Conservation (phyloP, 2,797 vertebrate genomes). For the Thalassophryne amazonica region DNA sequence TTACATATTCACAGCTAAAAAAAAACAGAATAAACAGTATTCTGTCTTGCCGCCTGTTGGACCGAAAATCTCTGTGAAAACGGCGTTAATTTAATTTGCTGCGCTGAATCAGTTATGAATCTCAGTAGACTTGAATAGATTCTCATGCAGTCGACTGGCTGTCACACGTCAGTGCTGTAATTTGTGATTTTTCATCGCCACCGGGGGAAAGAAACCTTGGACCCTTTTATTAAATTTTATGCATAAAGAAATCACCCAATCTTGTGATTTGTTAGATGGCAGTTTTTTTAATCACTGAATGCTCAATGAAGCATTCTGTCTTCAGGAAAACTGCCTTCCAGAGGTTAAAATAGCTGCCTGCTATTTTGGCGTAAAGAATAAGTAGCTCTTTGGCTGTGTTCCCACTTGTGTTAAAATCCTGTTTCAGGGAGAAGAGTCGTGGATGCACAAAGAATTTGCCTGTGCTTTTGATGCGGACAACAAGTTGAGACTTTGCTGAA, state of each 20-base stretch:
- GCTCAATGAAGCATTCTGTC: slow-evolving; percentile 51
- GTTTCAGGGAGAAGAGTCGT: slow-evolving; percentile 33
- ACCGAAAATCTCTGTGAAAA: slow-evolving; percentile 32
- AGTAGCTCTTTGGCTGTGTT: slow-evolving; percentile 54
- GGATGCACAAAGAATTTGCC: slow-evolving; percentile 50
- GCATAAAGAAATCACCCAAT: slow-evolving; percentile 40
- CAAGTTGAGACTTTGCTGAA: slow-evolving; percentile 63
- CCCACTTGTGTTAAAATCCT: slow-evolving; percentile 39
- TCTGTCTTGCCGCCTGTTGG: slow-evolving; percentile 26
- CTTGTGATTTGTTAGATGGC: slow-evolving; percentile 52
- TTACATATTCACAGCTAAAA: slow-evolving; percentile 25
- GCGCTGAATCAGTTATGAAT: slow-evolving; percentile 62
- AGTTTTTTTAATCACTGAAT: slow-evolving; percentile 32
- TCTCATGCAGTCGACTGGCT: slow-evolving; percentile 47
- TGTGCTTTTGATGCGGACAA: slow-evolving; percentile 34
- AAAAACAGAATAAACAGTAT: slow-evolving; percentile 33
- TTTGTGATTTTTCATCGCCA: slow-evolving; percentile 53
- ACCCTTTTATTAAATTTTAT: slow-evolving; percentile 48
- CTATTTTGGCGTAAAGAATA: slow-evolving; percentile 62
- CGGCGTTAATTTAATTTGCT: slow-evolving; percentile 57
- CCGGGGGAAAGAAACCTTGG: slow-evolving; percentile 23
- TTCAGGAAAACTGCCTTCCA: slow-evolving; percentile 33
- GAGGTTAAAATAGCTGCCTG: slow-evolving; percentile 63
- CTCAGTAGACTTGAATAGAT: slow-evolving; percentile 59
- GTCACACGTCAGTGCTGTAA: slow-evolving; percentile 54